Percentiles rank a stretch among this genome's conserved stretches.
These are phyloP conservation scores for Ectobius pallidus DNA, from an alignment of 2,888 invertebrate genomes.

Conservation along the genomic window DNA sequence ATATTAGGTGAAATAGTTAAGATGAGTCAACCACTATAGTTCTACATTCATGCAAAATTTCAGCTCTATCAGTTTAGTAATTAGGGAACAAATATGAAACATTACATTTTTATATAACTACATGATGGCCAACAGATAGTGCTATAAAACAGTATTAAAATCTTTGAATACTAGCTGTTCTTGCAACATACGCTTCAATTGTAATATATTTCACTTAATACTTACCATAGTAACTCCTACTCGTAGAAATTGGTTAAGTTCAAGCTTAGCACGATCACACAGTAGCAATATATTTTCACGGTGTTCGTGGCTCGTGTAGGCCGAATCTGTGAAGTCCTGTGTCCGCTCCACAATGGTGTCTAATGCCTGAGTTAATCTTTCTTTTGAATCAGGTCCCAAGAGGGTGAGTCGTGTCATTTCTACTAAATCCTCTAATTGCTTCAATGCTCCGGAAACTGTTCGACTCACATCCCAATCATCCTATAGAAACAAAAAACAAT, in stretches of 20 bases:
- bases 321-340: conserved; percentile 98
- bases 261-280: conserved; percentile 87
- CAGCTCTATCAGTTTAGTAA: too few relatives aligned
- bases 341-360: conserved; percentile 93
- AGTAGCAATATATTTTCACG: conserved; percentile 90
- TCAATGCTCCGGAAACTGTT: conserved; percentile 81
- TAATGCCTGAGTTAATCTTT: conserved; percentile 84
- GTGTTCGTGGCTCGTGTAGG: conserved; percentile 97
- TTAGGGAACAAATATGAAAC: too few relatives aligned
- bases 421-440: conserved; percentile 84
- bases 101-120: too few relatives aligned
- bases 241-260: conserved; percentile 88
- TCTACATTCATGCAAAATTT: too few relatives aligned
- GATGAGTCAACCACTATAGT: too few relatives aligned
- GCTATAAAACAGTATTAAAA: too few relatives aligned
- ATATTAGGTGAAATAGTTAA: too few relatives aligned
- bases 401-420: conserved; percentile 86
- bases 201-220: too few relatives aligned
- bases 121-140: too few relatives aligned
- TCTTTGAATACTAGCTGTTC: too few relatives aligned
- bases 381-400: conserved; percentile 67
- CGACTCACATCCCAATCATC: conserved; percentile 69
- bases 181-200: too few relatives aligned
- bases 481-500: conserved; percentile 50
- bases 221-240: conserved; percentile 83